Evolutionary conservation across 2,888 invertebrate species (phyloP), one percentile per base, ranked within the genome.

Genomic region (Biston stratarius): DNA sequence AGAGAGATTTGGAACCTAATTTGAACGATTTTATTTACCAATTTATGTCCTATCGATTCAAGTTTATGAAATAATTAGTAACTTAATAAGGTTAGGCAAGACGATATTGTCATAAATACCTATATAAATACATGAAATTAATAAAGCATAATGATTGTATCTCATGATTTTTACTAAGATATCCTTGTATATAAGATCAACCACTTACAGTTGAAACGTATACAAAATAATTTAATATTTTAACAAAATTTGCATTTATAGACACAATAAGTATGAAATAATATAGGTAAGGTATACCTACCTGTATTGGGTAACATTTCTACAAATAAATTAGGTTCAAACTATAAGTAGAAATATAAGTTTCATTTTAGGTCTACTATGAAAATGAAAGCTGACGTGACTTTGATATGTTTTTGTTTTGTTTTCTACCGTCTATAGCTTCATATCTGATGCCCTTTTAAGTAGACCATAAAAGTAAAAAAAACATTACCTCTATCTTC

Each of bases 111-210:
- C 94, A 94, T 94, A 94, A 94, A 94, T 94, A 75, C 71, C 72
- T 75, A 94, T 94, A 94, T 94, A 94, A 94, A 94, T 94, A 94
- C 94, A 93, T 94, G 92, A 94, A 94, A 94, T 94, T 94, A 94
- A 94, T 94, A 94, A 94, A 94, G 94, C 94, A 94, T 93, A 93
- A 93, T 94, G 92, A 94, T 94, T 94, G 94, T 94, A 94, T 79
- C 79, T 75, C 72, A 78, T 84, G 84, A 86, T 89, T 91, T 94
- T 92, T 84, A 89, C 90, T 92, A 71, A 76, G 65, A 53, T 24
- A 11, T 72, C 69, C 70, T 65, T 47, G 38, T 38, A 38, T 38
- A 24, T 24, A 24, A 24, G 24, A 24, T 2, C 24, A 24, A 24
- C 24, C 24, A 24, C 24, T 24, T 24, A 24, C 1, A 24, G 8